These are phyloP conservation scores for Corythornis leucogaster DNA, from an alignment of 2,797 vertebrate species.

Conservation along the genomic window DNA sequence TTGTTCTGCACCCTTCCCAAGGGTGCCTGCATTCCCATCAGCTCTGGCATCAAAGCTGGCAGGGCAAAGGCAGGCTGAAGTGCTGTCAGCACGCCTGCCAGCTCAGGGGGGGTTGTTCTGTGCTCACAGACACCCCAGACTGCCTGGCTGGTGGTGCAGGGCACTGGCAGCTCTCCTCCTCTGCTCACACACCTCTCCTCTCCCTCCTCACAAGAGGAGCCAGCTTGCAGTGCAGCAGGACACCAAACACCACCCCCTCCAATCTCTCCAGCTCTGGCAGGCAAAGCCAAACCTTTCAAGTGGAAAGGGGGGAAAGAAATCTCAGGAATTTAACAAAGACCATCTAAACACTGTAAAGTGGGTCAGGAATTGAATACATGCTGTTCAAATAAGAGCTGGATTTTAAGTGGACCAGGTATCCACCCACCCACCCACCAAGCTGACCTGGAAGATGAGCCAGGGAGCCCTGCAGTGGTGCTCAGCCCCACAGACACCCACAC, in stretches of 20 bases:
- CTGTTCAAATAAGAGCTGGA: neutral
- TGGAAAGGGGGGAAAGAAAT: neutral
- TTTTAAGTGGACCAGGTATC: neutral
- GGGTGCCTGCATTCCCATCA: neutral
- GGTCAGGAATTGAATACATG: neutral
- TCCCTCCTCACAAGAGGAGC: neutral
- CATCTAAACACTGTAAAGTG: neutral
- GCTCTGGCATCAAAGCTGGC: slow-evolving; percentile 26
- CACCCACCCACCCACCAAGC: neutral
- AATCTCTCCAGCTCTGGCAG: neutral
- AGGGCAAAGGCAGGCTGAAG: slow-evolving; percentile 20
- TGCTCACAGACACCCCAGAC: slow-evolving; percentile 30
- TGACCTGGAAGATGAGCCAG: neutral
- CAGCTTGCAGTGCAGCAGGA: neutral
- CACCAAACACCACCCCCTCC: neutral
- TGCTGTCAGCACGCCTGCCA: slow-evolving; percentile 9
- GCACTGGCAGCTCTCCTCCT: neutral
- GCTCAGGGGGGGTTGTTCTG: neutral
- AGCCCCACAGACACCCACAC: neutral
- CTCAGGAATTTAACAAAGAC: neutral
- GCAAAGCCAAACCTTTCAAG: neutral
- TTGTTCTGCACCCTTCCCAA: neutral
- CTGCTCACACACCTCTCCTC: neutral
- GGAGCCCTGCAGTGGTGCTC: neutral
- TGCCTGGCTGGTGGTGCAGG: neutral